Evolutionary conservation across 1,140 invertebrate species (phyloP).

Genomic region (Andrena cerasifolii): DNA sequence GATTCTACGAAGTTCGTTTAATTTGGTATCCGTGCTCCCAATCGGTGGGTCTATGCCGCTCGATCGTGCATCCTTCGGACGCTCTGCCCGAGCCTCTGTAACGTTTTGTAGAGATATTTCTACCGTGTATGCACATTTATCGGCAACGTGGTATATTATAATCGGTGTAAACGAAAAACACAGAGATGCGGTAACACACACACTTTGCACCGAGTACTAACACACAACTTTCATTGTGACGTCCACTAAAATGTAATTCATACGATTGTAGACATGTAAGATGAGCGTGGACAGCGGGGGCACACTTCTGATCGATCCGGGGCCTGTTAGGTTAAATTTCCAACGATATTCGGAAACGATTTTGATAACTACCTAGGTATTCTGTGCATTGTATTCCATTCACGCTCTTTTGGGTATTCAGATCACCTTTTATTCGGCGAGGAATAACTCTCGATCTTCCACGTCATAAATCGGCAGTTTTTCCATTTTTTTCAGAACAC

Average conservation of each 20-base stretch:
- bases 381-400: no score
- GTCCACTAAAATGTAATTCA: constrained; percentile 68
- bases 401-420: no score
- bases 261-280: constrained; percentile 66
- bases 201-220: constrained; percentile 65
- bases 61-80: background rate
- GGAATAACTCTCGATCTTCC: no score
- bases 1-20: no score
- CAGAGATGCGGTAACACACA: constrained; percentile 35
- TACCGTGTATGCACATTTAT: background rate
- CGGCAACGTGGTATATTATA: constrained; percentile 26
- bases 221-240: constrained; percentile 70
- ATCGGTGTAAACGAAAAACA: constrained; percentile 40
- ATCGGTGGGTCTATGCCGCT: no score
- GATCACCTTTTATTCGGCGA: no score
- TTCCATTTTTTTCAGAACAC: no score
- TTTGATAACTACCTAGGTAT: no score
- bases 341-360: no score
- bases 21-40: no score
- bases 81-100: background rate
- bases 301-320: background rate
- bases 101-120: constrained; percentile 8
- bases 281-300: background rate
- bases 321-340: no score
- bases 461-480: no score